Base-by-base conservation (phyloP, 1,140 invertebrate genomes). In the Drosophila azteca region DNA sequence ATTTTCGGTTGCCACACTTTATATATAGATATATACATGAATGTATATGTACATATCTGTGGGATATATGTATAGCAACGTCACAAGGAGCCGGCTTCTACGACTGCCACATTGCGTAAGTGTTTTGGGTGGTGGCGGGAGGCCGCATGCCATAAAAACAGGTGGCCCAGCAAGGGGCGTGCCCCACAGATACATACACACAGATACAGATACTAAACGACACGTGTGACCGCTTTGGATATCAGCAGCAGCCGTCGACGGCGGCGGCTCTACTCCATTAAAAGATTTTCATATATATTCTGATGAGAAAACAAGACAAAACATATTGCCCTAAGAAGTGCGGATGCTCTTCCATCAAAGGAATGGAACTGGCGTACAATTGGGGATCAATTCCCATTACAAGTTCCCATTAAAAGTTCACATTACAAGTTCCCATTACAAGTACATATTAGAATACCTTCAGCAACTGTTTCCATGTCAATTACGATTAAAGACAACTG, bases 121-220 rank as follows among this genome's bases (percentile, higher is more conserved):
- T 75, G 24, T 24, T n/a, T 39, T 39, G 49, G 41, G 6, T 7
- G 41, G 11, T 5, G 13, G n/a, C 9, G n/a, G 29, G 45, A 1
- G 24, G 24, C 24, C 24, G 39, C 31, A 20, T 39, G 43, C 64
- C 55, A 78, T 78, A 68, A 79, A 61, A 79, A 80, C 77, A 79
- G 77, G 77, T 79, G 77, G 77, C 72, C 49, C 15, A 15, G 20
- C 53, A 35, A 66, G 71, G 71, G 71, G 71, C 71, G 71, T 75
- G 71, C 54, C 71, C 62, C 26, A 45, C 24, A 26, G 41, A 72
- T 49, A 63, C 46, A 62, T 22, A 57, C 17, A 43, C 8, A 60
- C 15, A 26, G 7, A 20, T 3, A 46, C 8, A 2, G 8, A 11
- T 11, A 17, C 29, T n/a, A 50, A 41, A 13, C 17, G 61, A 51